Conservation (phyloP, 2,888 invertebrate genomes). For the Saturnia japonica region DNA sequence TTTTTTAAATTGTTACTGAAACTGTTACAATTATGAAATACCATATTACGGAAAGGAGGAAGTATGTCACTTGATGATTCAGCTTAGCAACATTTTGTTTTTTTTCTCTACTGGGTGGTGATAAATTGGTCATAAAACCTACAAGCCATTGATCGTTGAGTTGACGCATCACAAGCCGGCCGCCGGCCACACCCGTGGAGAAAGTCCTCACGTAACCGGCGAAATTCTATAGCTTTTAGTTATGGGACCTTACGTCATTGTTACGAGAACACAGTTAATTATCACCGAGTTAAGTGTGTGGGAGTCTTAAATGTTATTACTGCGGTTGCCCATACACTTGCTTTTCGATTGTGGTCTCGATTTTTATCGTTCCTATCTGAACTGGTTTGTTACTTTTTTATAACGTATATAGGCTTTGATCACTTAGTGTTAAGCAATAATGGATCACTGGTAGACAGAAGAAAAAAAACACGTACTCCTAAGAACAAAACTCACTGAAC, state of each 20-base stretch:
- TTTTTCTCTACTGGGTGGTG: not conserved
- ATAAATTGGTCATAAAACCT: not conserved
- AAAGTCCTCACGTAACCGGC: constrained; percentile 10
- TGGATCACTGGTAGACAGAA: no score
- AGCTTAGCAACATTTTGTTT: not conserved
- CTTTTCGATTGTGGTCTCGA: not conserved
- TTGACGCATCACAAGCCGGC: not conserved
- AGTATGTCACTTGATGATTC: not conserved
- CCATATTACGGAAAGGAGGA: not conserved
- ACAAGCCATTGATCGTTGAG: not conserved
- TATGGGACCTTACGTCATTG: constrained; percentile 5
- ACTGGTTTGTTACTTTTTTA: not conserved
- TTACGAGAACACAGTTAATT: not conserved
- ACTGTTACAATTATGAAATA: not conserved
- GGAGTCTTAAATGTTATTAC: not conserved
- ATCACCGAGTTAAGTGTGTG: not conserved
- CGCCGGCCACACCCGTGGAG: not conserved
- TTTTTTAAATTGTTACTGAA: not conserved
- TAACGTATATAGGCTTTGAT: not conserved
- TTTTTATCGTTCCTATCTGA: not conserved
- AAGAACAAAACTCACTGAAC: no score
- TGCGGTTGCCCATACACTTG: not conserved
- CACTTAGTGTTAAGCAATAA: no score
- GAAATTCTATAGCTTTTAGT: constrained; percentile 2
- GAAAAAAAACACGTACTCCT: no score